These are phyloP conservation scores for Notodonta dromedarius DNA, from an alignment of 2,888 invertebrate species.

Conservation along the genomic window DNA sequence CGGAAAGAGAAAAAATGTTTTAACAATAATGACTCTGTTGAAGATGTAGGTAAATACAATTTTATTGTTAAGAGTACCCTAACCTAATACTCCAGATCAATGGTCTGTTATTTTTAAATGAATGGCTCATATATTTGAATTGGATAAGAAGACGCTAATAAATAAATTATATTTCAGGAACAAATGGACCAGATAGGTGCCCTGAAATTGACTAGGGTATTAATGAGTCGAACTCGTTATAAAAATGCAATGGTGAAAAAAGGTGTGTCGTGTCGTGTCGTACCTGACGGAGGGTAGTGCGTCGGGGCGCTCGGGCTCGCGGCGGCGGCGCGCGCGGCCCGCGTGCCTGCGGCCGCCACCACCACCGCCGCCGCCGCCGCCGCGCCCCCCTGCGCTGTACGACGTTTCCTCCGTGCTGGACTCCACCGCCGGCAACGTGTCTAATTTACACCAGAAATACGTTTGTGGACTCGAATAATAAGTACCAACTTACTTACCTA, in stretches of 20 bases:
- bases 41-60: not conserved
- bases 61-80: not conserved
- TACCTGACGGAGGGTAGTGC: slow-evolving; percentile 54
- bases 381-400: slow-evolving; percentile 39
- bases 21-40: slow-evolving; percentile 21
- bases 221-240: no score
- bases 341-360: slow-evolving; percentile 16
- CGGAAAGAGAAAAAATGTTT: slow-evolving; percentile 58
- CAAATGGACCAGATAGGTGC: no score
- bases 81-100: not conserved
- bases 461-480: not conserved
- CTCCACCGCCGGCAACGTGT: slow-evolving; percentile 42
- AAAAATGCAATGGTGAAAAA: no score
- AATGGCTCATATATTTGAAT: no score
- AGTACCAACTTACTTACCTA: no score
- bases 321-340: slow-evolving; percentile 35
- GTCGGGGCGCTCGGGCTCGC: slow-evolving; percentile 44
- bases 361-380: slow-evolving; percentile 8
- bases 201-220: no score
- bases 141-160: no score
- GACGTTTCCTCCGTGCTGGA: slow-evolving; percentile 63
- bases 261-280: not conserved
- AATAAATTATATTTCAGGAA: no score
- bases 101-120: no score
- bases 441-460: not conserved